A percentile compares a stretch with the other conserved stretches of the same genome.
phyloP scores from a whole-genome alignment of 2,888 invertebrate genomes.

The Pristionchus japonicus region DNA sequence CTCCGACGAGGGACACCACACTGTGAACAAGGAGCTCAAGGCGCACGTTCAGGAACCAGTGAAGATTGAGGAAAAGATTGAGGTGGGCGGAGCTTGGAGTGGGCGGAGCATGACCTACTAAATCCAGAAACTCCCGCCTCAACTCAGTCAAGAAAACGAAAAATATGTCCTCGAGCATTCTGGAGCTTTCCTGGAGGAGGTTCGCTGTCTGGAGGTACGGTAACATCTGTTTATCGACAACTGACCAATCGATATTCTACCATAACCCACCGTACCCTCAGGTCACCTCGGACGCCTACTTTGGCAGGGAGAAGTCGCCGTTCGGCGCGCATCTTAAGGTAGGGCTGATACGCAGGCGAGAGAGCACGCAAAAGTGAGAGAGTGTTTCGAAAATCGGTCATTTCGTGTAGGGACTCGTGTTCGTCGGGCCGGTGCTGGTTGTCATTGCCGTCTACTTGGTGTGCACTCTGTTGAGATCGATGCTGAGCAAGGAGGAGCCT shows the following conservation, averaged over 20 bases:
- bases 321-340: background rate
- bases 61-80: background rate
- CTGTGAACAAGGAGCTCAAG: slow-evolving; percentile 24
- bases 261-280: background rate
- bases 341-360: background rate
- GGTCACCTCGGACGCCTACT: slow-evolving; percentile 25
- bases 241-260: background rate
- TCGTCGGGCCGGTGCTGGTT: background rate
- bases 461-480: background rate
- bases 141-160: background rate
- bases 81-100: slow-evolving; percentile 1
- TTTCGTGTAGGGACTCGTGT: background rate
- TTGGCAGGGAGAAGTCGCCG: background rate
- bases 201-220: slow-evolving; percentile 14
- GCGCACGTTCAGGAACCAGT: background rate
- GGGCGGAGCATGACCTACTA: background rate
- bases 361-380: background rate
- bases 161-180: background rate
- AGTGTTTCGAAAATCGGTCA: background rate
- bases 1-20: background rate
- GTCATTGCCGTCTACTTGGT: background rate
- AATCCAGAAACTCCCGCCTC: background rate
- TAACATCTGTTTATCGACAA: background rate
- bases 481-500: background rate
- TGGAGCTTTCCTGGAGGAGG: background rate